Conservation (phyloP, 1,140 invertebrate genomes). For the Achroia grisella region DNA sequence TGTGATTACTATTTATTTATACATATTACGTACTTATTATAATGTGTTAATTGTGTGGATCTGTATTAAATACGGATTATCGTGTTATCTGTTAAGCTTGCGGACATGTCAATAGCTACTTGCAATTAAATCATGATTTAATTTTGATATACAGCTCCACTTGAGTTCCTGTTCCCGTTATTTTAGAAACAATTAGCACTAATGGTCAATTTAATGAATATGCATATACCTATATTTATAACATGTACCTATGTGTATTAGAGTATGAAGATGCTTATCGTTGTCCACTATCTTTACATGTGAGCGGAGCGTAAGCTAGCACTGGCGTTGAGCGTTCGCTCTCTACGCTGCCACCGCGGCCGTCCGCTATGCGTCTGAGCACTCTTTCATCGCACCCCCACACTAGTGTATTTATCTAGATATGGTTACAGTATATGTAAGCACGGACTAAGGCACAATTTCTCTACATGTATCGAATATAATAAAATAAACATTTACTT, state of each 20-base stretch:
- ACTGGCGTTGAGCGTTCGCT: too few relatives aligned
- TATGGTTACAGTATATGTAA: conserved; percentile 32
- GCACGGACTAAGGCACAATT: conserved; percentile 37
- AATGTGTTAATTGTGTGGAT: conserved; percentile 20
- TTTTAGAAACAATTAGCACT: conserved; percentile 54
- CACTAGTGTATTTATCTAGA: conserved; percentile 32
- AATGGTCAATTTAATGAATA: conserved; percentile 57
- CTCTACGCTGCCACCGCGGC: neutral
- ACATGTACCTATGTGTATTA: conserved; percentile 30
- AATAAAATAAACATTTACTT: conserved; percentile 13
- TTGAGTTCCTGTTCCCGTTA: conserved; percentile 21
- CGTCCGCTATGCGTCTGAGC: conserved; percentile 10
- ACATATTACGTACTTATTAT: conserved; percentile 29
- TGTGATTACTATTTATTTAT: conserved; percentile 56
- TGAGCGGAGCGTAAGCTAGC: neutral
- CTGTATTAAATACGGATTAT: conserved; percentile 48
- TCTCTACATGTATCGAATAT: conserved; percentile 26
- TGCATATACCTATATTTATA: conserved; percentile 15
- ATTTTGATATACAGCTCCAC: conserved; percentile 4
- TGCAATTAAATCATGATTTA: neutral
- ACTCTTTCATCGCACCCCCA: conserved; percentile 26
- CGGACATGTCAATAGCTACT: conserved; percentile 13
- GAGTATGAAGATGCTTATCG: conserved; percentile 31
- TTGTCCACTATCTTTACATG: conserved; percentile 20
- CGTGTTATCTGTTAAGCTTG: conserved; percentile 23